Evolutionary conservation across 2,888 invertebrate genomes (phyloP).

Genomic region (Disparrhopalites patrizii): DNA sequence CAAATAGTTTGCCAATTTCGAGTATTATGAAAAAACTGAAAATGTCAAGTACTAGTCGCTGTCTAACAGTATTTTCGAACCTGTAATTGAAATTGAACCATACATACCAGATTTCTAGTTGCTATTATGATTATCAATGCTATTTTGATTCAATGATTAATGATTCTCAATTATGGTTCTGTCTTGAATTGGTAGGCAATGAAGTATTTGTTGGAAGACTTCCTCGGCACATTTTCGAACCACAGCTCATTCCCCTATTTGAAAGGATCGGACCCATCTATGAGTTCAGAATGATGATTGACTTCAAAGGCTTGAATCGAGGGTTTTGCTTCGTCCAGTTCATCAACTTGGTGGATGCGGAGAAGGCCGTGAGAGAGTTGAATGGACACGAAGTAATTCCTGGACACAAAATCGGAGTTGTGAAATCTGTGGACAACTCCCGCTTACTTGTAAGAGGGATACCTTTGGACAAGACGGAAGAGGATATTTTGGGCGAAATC

Average conservation of each 20-base stretch:
- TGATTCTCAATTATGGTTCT: too few relatives aligned
- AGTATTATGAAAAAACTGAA: too few relatives aligned
- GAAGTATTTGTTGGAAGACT: constrained; percentile 77
- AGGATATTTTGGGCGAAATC: constrained; percentile 62
- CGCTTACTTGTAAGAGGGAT: constrained; percentile 72
- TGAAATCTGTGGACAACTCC: constrained; percentile 76
- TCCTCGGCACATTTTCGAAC: constrained; percentile 72
- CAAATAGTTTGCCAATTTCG: too few relatives aligned
- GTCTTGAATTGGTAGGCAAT: constrained; percentile 28
- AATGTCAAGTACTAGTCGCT: too few relatives aligned
- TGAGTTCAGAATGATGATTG: constrained; percentile 77
- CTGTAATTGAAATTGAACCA: too few relatives aligned
- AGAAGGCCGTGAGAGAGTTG: constrained; percentile 61
- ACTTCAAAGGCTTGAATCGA: constrained; percentile 70
- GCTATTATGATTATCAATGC: too few relatives aligned
- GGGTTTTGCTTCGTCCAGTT: constrained; percentile 76
- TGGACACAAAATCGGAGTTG: constrained; percentile 65
- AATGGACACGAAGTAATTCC: constrained; percentile 66
- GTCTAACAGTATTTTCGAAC: too few relatives aligned
- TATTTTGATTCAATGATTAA: too few relatives aligned
- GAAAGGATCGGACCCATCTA: constrained; percentile 64
- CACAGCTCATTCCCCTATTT: constrained; percentile 70
- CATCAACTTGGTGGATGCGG: constrained; percentile 60
- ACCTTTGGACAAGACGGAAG: constrained; percentile 62
- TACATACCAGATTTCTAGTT: too few relatives aligned